Conservation (phyloP, 1,140 invertebrate species). For the Rhopalosiphum maidis region DNA sequence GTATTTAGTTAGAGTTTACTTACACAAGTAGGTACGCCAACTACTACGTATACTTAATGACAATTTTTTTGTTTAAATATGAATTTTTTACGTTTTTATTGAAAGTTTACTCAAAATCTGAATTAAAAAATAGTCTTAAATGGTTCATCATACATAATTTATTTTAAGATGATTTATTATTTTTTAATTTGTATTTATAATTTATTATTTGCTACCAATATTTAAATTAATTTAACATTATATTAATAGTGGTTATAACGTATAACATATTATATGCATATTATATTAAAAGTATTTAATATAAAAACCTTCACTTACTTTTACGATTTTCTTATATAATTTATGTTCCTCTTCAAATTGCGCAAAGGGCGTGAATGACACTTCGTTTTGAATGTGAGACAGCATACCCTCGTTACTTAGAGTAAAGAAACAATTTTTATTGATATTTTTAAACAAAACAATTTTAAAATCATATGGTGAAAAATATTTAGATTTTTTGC, state of each 20-base stretch:
- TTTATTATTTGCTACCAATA: neutral
- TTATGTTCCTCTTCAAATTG: conserved; percentile 18
- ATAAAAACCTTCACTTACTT: neutral
- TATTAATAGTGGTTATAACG: neutral
- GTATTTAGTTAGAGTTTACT: too few species aligned
- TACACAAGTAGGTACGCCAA: neutral
- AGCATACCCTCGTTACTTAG: conserved; percentile 40
- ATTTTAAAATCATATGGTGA: conserved; percentile 38
- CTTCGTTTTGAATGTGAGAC: conserved; percentile 29
- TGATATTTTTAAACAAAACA: conserved; percentile 3
- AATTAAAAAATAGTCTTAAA: neutral
- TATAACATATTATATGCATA: neutral
- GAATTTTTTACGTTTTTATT: neutral
- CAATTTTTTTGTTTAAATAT: neutral
- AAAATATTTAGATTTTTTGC: conserved; percentile 41
- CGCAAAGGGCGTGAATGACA: neutral
- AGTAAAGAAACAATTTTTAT: conserved; percentile 26
- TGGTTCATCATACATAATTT: too few species aligned
- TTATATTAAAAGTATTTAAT: neutral
- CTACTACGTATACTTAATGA: neutral
- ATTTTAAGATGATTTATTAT: neutral
- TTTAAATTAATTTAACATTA: neutral
- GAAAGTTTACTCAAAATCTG: neutral
- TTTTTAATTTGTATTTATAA: too few species aligned
- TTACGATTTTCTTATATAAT: conserved; percentile 5